Conservation (phyloP, 2,888 invertebrate genomes). For the Phyto melanocephala region DNA sequence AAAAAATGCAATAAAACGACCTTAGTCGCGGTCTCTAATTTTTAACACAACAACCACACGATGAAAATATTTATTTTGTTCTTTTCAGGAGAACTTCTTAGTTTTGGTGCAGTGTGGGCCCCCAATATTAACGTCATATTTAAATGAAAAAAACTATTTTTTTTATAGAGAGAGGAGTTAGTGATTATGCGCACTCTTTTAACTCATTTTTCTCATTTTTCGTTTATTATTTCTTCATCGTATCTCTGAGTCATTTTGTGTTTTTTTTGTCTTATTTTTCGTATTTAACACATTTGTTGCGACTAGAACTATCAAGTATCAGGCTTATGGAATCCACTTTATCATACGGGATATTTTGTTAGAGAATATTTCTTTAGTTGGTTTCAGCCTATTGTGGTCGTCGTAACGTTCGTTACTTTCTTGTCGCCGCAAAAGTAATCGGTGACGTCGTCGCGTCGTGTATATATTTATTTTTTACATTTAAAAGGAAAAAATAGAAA, state of each 20-base stretch:
- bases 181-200: constrained; percentile 46
- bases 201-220: constrained; percentile 20
- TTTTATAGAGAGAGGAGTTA: not conserved
- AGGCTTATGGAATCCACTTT: constrained; percentile 49
- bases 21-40: constrained; percentile 61
- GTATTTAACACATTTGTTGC: constrained; percentile 50
- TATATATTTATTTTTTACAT: constrained; percentile 39
- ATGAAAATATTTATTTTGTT: constrained; percentile 30
- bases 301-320: constrained; percentile 46
- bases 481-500: constrained; percentile 32
- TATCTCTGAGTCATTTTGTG: constrained; percentile 50
- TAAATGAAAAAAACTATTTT: no score
- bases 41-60: constrained; percentile 37
- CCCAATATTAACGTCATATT: no score
- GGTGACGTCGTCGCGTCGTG: constrained; percentile 57
- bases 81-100: not conserved
- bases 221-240: not conserved
- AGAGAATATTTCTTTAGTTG: constrained; percentile 59
- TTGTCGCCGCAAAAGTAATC: constrained; percentile 52
- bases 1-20: constrained; percentile 48
- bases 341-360: constrained; percentile 48
- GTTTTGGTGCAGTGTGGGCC: not conserved
- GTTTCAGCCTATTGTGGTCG: constrained; percentile 59
- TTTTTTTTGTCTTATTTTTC: constrained; percentile 5
- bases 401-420: constrained; percentile 57